Evolutionary conservation across 2,797 vertebrate species (phyloP).

Genomic region (Holocentrus rufus): DNA sequence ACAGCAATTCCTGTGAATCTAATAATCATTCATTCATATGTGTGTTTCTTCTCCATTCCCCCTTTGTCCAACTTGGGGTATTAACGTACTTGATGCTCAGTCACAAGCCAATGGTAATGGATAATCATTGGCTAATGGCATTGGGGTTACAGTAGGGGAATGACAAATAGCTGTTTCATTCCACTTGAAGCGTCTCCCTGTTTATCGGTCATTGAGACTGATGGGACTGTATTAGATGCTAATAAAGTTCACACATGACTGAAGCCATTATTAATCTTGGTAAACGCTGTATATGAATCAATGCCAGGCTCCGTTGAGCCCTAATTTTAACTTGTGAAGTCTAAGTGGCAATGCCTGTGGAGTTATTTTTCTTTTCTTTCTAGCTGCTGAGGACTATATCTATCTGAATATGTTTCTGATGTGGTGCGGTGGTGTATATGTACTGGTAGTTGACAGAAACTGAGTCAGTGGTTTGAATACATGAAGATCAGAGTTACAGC

Average conservation of each 20-base stretch:
- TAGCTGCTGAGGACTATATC: conserved; percentile 12
- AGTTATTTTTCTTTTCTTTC: conserved; percentile 55
- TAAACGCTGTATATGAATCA: conserved; percentile 69
- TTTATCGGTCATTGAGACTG: conserved; percentile 78
- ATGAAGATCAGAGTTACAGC: background rate
- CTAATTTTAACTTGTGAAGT: conserved; percentile 63
- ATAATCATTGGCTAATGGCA: conserved; percentile 74
- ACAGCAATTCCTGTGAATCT: conserved; percentile 55
- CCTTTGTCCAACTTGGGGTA: conserved; percentile 45
- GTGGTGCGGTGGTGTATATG: background rate
- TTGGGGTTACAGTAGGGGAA: conserved; percentile 68
- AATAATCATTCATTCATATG: conserved; percentile 65
- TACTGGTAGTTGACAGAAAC: background rate
- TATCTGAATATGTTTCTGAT: conserved; percentile 11
- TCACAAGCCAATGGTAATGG: conserved; percentile 67
- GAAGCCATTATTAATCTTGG: conserved; percentile 74
- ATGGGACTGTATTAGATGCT: conserved; percentile 74
- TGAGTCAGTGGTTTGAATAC: background rate
- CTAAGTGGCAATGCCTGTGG: conserved; percentile 31
- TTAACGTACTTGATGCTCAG: conserved; percentile 68
- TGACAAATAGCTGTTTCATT: conserved; percentile 78
- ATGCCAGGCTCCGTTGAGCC: conserved; percentile 58
- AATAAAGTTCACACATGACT: conserved; percentile 79
- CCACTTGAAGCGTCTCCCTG: conserved; percentile 66
- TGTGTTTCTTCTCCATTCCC: conserved; percentile 43